Evolutionary conservation across 2,113 vertebrate genomes (phyloP), one percentile per base, ranked within the genome.

Genomic region (Hirundichthys speculiger): DNA sequence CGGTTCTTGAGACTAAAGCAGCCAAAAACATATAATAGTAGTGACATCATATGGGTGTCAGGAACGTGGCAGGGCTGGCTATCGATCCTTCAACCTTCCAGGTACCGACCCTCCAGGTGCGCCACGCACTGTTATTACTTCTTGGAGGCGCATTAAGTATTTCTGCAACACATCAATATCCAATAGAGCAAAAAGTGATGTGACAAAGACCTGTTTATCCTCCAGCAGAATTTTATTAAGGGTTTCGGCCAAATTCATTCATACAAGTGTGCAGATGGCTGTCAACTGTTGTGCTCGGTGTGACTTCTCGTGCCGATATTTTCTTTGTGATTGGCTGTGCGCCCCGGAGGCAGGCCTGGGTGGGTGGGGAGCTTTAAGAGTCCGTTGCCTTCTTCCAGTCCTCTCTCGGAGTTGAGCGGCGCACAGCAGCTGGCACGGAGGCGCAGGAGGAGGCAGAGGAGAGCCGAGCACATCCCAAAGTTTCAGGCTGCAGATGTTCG

Each of bases 251-350:
- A n/a, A n/a, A n/a, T n/a, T n/a, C n/a, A 3, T 27, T 20, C 2
- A 1, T 10, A 21, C 21, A 45, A n/a, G 22, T 67, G n/a, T 66
- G 30, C 18, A 13, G 18, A 14, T 18, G 13, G 47, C 45, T 11
- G 6, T 10, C 16, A 38, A 10, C 30, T 10, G 30, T 5, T 73
- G 13, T 50, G 16, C 41, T 50, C 6, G 21, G 51, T 41, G 3
- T 40, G 10, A 25, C 18, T 61, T 20, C n/a, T 42, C 53, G 68
- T 55, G 13, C 34, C 7, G 40, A 45, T 54, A 8, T 21, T 18
- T 20, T 45, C 20, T 56, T n/a, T 61, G 60, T 88, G 84, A 90
- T 90, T 90, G 89, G 89, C 75, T 87, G 77, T 38, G 49, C 30
- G 50, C 39, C 52, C 38, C 13, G 39, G 34, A 11, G 39, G 54